Evolutionary conservation across 2,113 vertebrate genomes (phyloP).

Genomic region (Pterocles orientalis): DNA sequence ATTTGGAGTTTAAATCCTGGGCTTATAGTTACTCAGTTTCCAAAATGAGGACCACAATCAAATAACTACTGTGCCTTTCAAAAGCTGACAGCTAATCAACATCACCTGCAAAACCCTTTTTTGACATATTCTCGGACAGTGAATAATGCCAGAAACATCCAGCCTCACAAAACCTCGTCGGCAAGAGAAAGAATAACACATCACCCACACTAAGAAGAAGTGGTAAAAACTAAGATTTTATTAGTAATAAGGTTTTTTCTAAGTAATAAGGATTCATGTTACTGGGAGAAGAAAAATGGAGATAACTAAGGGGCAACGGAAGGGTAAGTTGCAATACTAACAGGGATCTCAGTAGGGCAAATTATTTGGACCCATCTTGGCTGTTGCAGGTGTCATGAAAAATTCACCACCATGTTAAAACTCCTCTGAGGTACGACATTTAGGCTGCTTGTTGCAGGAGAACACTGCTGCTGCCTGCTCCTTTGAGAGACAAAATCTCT

Average conservation of each 20-base stretch:
- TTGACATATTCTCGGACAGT: not conserved
- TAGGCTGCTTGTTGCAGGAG: not conserved
- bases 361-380: accelerated
- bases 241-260: not conserved
- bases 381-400: not conserved
- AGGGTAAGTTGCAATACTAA: not conserved
- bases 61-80: not conserved
- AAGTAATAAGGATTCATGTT: not conserved
- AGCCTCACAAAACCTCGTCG: not conserved
- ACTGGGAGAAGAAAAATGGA: not conserved
- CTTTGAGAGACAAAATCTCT: not conserved
- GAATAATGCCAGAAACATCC: not conserved
- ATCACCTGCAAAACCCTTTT: not conserved
- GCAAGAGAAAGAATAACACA: not conserved
- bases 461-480: not conserved
- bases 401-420: not conserved
- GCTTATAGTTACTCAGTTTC: not conserved
- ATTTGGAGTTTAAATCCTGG: not conserved
- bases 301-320: not conserved
- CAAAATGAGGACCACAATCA: not conserved
- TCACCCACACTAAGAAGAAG: not conserved
- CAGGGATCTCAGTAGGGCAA: not conserved
- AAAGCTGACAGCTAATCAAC: not conserved
- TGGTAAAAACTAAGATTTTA: not conserved
- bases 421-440: not conserved